These are phyloP conservation scores for Aphelinus certus DNA, from an alignment of 1,140 invertebrate genomes.

Conservation along the genomic window DNA sequence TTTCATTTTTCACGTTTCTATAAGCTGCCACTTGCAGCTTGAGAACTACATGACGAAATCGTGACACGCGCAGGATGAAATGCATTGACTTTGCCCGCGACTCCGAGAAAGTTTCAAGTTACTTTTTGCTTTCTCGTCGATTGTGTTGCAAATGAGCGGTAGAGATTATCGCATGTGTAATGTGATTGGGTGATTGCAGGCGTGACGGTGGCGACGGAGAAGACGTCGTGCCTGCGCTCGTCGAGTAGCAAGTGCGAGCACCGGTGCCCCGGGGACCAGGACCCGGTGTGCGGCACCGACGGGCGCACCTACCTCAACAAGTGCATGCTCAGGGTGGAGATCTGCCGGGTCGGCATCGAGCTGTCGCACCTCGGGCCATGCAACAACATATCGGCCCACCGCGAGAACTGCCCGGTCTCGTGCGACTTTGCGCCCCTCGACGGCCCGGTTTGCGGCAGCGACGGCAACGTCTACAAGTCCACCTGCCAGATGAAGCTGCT, in stretches of 20 bases:
- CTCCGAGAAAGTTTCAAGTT: neutral
- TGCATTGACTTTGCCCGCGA: neutral
- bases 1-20: no score
- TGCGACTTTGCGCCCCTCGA: constrained; percentile 85
- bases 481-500: constrained; percentile 92
- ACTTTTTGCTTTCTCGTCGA: no score
- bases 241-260: constrained; percentile 81
- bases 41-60: no score
- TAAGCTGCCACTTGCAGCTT: no score
- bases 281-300: constrained; percentile 90
- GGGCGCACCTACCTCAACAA: constrained; percentile 89
- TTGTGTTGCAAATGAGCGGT: no score
- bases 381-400: constrained; percentile 86
- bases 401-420: constrained; percentile 87
- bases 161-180: neutral
- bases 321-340: constrained; percentile 89
- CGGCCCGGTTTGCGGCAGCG: constrained; percentile 89
- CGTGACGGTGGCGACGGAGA: constrained; percentile 69
- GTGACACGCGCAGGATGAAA: no score
- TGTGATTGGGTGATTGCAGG: constrained; percentile 57
- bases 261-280: constrained; percentile 81
- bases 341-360: constrained; percentile 76
- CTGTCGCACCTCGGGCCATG: constrained; percentile 86
- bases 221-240: constrained; percentile 74
- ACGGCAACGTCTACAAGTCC: constrained; percentile 92